Evolutionary conservation across 2,797 vertebrate species (phyloP).

Genomic region (Falco cherrug): DNA sequence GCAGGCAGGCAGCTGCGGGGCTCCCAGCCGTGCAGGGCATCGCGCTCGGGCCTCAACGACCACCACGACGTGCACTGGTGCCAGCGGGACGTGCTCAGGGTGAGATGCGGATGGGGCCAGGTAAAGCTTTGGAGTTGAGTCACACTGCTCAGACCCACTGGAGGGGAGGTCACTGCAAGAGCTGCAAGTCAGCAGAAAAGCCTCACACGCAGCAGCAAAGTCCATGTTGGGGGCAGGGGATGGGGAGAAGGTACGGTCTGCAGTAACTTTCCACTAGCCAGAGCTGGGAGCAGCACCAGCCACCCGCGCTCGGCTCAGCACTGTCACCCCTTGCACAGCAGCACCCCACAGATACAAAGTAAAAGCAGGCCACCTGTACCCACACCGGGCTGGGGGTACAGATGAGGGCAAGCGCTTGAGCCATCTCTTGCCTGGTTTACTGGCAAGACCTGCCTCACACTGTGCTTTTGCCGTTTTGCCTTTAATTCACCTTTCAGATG

Average conservation of each 20-base stretch:
- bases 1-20: background rate
- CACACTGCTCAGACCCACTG: rapidly evolving
- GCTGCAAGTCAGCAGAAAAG: background rate
- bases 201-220: rapidly evolving
- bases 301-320: rapidly evolving
- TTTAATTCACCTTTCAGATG: background rate
- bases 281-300: background rate
- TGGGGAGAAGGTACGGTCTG: background rate
- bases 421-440: background rate
- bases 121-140: rapidly evolving
- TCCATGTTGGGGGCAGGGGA: rapidly evolving
- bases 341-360: rapidly evolving
- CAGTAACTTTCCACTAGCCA: background rate
- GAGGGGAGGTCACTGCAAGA: background rate
- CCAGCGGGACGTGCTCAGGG: rapidly evolving
- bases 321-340: background rate
- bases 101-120: rapidly evolving
- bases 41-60: rapidly evolving
- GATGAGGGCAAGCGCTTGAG: background rate
- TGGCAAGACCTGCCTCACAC: rapidly evolving
- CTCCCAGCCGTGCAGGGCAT: rapidly evolving
- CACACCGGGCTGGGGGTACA: rapidly evolving
- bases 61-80: rapidly evolving
- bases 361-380: background rate
- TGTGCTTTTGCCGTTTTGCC: background rate